Evolutionary conservation across 2,888 invertebrate species (phyloP), one percentile per base, ranked within the genome.

Genomic region (Andrena dorsata): DNA sequence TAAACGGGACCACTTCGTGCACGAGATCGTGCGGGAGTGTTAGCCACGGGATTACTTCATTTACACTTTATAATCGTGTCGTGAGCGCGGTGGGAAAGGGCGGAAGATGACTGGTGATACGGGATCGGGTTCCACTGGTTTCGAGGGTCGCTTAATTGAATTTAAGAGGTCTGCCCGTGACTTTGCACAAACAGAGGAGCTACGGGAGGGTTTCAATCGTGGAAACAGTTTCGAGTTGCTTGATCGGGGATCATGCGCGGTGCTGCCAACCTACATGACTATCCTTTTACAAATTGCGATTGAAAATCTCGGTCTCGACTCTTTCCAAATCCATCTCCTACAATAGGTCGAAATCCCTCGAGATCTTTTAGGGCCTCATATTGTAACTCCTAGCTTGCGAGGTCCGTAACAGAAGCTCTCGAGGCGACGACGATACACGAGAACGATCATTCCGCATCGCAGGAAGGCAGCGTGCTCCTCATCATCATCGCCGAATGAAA

Each of bases 381-480:
- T 0, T 35, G 10, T 1, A 35, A 10, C 35, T 10, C 35, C 20
- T 20, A 51, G 51, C 20, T n/a, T n/a, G 6, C 13, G 23, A n/a
- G 6, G 7, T 58, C 47, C 7, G 58, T 66, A 35, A 64, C 56
- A 65, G 49, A n/a, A 51, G 20, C 20, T 51, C 8, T 8, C 8
- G 20, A 20, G 56, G 81, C 65, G 85, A 89, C 89, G 82, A 89
- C 86, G 88, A 88, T 84, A 81, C 86, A 89, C 85, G 86, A 84
- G 77, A 78, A 69, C 86, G 78, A 90, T 90, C 87, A 85, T 85
- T 90, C 77, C 73, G 80, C 85, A 80, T 89, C 86, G 58, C 68
- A 66, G 80, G 60, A 81, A 53, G 41, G 73, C 61, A 23, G 8
- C 56, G 58, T 47, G 30, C 73, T 58, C 74, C 51, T 70, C 49